phyloP scores from a whole-genome alignment of 2,888 invertebrate genomes.

The Sphaerophoria rueppellii region DNA sequence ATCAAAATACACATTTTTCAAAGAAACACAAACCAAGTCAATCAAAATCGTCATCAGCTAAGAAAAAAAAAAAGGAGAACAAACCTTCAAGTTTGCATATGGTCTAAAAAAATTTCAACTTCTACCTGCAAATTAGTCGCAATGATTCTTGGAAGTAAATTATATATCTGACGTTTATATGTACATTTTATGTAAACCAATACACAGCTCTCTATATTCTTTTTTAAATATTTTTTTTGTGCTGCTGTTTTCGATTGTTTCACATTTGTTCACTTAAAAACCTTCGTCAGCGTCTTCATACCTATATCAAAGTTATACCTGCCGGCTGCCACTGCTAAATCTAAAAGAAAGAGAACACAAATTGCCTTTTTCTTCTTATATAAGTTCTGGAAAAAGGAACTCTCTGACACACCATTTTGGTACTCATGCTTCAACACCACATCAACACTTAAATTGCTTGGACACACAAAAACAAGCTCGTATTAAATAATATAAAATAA shows the following conservation, averaged over 20 bases:
- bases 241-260: slow-evolving; percentile 46
- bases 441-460: slow-evolving; percentile 65
- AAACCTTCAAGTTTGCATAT: slow-evolving; percentile 43
- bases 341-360: slow-evolving; percentile 9
- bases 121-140: slow-evolving; percentile 69
- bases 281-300: slow-evolving; percentile 57
- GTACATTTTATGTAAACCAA: slow-evolving; percentile 45
- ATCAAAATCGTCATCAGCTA: no score
- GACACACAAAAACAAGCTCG: slow-evolving; percentile 69
- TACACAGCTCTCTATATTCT: slow-evolving; percentile 39
- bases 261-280: slow-evolving; percentile 63
- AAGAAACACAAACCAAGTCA: no score
- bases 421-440: slow-evolving; percentile 51
- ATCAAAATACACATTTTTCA: no score
- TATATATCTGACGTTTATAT: slow-evolving; percentile 15
- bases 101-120: slow-evolving; percentile 43
- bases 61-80: no score
- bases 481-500: slow-evolving; percentile 73
- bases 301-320: slow-evolving; percentile 35
- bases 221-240: slow-evolving; percentile 9
- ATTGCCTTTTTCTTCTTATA: neutral
- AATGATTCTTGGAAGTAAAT: slow-evolving; percentile 59
- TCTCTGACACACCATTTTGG: slow-evolving; percentile 51
- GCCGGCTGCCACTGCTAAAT: slow-evolving; percentile 21
- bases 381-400: slow-evolving; percentile 43